Evolutionary conservation across 2,113 vertebrate genomes (phyloP).

Genomic region (Smithornis capensis): DNA sequence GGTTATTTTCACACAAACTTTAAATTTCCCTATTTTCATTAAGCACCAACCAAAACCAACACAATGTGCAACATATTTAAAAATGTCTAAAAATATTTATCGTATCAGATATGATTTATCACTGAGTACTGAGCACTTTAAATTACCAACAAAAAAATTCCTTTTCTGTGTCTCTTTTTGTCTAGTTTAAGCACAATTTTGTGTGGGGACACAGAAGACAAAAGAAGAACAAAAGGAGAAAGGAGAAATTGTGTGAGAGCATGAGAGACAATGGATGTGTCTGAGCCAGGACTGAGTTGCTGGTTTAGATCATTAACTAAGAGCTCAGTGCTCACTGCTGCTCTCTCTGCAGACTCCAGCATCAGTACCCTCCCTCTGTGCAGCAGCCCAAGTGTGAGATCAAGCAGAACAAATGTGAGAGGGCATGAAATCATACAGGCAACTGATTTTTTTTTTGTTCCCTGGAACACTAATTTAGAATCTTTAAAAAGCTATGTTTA

Average conservation of each 20-base stretch:
- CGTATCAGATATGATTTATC: not conserved
- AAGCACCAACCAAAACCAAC: not conserved
- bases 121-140: not conserved
- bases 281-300: constrained; percentile 2
- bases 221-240: not conserved
- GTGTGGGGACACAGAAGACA: not conserved
- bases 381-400: not conserved
- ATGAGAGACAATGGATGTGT: not conserved
- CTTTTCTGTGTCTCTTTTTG: not conserved
- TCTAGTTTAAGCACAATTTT: not conserved
- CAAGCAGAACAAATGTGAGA: constrained; percentile 17
- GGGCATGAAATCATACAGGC: not conserved
- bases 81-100: not conserved
- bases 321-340: not conserved
- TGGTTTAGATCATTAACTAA: constrained; percentile 13
- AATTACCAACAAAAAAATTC: not conserved
- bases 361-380: not conserved
- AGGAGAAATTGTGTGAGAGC: not conserved
- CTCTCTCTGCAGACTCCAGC: not conserved
- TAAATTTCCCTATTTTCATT: not conserved
- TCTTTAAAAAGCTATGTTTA: not conserved
- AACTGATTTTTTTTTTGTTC: not conserved
- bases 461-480: not conserved
- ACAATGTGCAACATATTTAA: not conserved
- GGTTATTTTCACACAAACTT: not conserved